Percentiles rank a stretch among this genome's conserved stretches.
These are phyloP conservation scores for Pampus argenteus DNA, from an alignment of 2,797 vertebrate species.

Conservation along the genomic window DNA sequence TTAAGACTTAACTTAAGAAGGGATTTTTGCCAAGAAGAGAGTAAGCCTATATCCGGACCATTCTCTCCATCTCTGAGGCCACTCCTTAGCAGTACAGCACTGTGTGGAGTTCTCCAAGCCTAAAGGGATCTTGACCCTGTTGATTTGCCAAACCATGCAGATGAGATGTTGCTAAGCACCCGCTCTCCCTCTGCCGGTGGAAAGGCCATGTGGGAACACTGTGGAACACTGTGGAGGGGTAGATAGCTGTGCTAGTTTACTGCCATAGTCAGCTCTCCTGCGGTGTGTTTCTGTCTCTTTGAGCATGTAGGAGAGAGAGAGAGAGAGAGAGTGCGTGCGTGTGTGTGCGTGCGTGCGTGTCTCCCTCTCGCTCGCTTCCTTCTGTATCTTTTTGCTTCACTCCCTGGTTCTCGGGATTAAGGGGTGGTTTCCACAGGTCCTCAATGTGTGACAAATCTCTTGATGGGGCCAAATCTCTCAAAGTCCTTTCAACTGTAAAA, in stretches of 20 bases:
- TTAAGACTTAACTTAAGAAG: background rate
- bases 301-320: slow-evolving; percentile 14
- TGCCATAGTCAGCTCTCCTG: slow-evolving; percentile 49
- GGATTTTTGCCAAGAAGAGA: slow-evolving; percentile 11
- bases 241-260: slow-evolving; percentile 59
- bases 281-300: slow-evolving; percentile 52
- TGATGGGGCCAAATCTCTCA: slow-evolving; percentile 55
- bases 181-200: slow-evolving; percentile 52
- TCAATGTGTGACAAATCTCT: slow-evolving; percentile 68
- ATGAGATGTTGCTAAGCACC: slow-evolving; percentile 84
- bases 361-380: slow-evolving; percentile 15
- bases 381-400: slow-evolving; percentile 38
- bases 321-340: slow-evolving; percentile 8
- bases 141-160: slow-evolving; percentile 72
- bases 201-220: slow-evolving; percentile 66
- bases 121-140: slow-evolving; percentile 70
- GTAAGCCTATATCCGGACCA: slow-evolving; percentile 15
- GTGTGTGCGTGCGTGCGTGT: background rate
- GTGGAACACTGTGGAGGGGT: slow-evolving; percentile 58
- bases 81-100: slow-evolving; percentile 17
- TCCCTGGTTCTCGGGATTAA: slow-evolving; percentile 59
- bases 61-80: slow-evolving; percentile 34
- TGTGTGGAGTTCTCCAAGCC: slow-evolving; percentile 46
- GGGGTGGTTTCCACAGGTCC: slow-evolving; percentile 57
- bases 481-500: slow-evolving; percentile 59